Conservation (phyloP, 2,113 vertebrate genomes). For the Corythoichthys intestinalis region DNA sequence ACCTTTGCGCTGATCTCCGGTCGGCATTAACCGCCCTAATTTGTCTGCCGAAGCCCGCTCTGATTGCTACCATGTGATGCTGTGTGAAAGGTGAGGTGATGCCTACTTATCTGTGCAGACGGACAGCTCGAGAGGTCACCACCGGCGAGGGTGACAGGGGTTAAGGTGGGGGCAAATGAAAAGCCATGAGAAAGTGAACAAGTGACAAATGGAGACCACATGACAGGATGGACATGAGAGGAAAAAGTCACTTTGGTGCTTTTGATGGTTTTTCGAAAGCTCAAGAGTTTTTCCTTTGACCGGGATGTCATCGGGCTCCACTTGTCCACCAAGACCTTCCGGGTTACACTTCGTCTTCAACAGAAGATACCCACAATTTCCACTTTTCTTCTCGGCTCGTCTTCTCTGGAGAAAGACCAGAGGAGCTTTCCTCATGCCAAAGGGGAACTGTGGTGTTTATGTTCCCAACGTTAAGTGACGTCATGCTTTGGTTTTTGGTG, state of each 20-base stretch:
- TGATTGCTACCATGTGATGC: slow-evolving; percentile 73
- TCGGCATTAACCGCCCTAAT: slow-evolving; percentile 71
- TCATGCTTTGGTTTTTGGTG: neutral
- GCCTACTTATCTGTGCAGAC: slow-evolving; percentile 63
- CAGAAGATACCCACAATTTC: neutral
- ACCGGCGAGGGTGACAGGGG: slow-evolving; percentile 7
- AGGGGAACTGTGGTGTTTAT: neutral
- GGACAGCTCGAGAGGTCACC: slow-evolving; percentile 25
- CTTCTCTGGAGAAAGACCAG: neutral
- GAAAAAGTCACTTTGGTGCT: slow-evolving; percentile 7
- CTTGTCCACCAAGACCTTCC: slow-evolving; percentile 10
- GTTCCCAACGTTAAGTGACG: neutral
- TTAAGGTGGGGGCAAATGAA: neutral
- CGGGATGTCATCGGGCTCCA: slow-evolving; percentile 21
- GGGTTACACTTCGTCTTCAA: slow-evolving; percentile 17
- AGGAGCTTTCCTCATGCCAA: neutral
- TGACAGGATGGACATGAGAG: slow-evolving; percentile 25
- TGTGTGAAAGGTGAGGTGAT: slow-evolving; percentile 68
- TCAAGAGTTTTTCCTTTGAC: slow-evolving; percentile 5
- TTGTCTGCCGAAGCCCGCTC: slow-evolving; percentile 70
- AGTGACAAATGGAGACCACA: slow-evolving; percentile 22
- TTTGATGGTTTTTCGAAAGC: slow-evolving; percentile 24
- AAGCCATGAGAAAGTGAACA: slow-evolving; percentile 4
- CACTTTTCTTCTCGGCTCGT: neutral
- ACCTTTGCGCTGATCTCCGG: slow-evolving; percentile 67